Evolutionary conservation across 2,113 vertebrate genomes (phyloP).

Genomic region (Eretmochelys imbricata): DNA sequence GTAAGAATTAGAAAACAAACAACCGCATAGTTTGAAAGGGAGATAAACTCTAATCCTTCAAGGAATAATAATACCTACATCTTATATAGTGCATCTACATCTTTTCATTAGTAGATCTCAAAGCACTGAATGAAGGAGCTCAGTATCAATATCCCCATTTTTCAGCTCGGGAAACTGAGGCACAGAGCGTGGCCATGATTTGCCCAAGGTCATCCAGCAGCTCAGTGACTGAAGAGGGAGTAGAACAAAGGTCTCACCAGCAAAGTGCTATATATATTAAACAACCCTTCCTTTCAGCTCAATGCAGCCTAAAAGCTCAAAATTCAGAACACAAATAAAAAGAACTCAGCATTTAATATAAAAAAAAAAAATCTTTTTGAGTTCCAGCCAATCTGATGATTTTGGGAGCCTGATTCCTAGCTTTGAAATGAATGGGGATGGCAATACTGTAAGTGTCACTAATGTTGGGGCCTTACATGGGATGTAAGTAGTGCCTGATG

Average conservation of each 20-base stretch:
- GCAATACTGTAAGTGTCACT: background rate
- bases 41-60: background rate
- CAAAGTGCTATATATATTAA: too few relatives aligned
- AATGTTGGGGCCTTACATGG: background rate
- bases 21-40: background rate
- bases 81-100: background rate
- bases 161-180: background rate
- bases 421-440: background rate
- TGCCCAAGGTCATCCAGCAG: background rate
- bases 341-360: fast-evolving
- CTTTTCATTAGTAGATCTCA: background rate
- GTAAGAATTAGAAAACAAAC: background rate
- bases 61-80: background rate
- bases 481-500: fast-evolving
- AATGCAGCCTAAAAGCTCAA: background rate
- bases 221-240: too few relatives aligned
- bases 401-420: fast-evolving
- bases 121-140: background rate
- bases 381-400: background rate
- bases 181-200: background rate
- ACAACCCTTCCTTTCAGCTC: background rate
- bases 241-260: too few relatives aligned
- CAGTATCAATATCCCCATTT: background rate
- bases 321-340: background rate
- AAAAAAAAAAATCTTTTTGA: background rate